These are phyloP conservation scores for Catostylus mosaicus DNA, from an alignment of 30 jellyfish, hydroid and myxozoan species.

Conservation along the genomic window DNA sequence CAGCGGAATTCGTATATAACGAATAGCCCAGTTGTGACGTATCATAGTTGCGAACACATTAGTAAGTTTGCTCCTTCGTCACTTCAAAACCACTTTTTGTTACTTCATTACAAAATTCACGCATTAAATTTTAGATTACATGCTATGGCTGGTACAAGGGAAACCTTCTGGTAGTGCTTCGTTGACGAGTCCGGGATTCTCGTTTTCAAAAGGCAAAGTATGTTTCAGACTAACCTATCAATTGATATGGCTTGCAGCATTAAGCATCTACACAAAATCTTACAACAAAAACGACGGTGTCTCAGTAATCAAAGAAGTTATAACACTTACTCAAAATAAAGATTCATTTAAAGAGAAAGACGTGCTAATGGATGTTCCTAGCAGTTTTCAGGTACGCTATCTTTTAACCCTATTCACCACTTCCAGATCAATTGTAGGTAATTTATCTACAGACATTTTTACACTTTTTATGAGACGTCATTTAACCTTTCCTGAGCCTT, in stretches of 20 bases:
- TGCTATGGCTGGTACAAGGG: constrained; percentile 9
- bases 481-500: too few species aligned
- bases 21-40: too few species aligned
- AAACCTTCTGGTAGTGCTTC: constrained; percentile 43
- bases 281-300: constrained; percentile 11
- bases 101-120: too few species aligned
- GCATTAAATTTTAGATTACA: not conserved
- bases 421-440: too few species aligned
- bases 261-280: constrained; percentile 35
- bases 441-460: too few species aligned
- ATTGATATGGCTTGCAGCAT: constrained; percentile 18
- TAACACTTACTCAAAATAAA: not conserved
- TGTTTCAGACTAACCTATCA: constrained; percentile 49
- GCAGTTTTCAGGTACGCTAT: constrained; percentile 64
- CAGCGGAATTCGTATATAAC: too few species aligned
- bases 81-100: too few species aligned
- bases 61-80: too few species aligned
- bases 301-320: constrained; percentile 10
- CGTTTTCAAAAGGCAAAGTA: constrained; percentile 3
- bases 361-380: constrained; percentile 20
- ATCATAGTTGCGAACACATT: too few species aligned
- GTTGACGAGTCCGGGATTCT: constrained; percentile 57
- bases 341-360: constrained; percentile 18
- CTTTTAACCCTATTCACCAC: too few species aligned
- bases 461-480: too few species aligned